These are phyloP conservation scores for Crax fasciolata DNA, from an alignment of 2,797 vertebrate genomes.

Conservation along the genomic window DNA sequence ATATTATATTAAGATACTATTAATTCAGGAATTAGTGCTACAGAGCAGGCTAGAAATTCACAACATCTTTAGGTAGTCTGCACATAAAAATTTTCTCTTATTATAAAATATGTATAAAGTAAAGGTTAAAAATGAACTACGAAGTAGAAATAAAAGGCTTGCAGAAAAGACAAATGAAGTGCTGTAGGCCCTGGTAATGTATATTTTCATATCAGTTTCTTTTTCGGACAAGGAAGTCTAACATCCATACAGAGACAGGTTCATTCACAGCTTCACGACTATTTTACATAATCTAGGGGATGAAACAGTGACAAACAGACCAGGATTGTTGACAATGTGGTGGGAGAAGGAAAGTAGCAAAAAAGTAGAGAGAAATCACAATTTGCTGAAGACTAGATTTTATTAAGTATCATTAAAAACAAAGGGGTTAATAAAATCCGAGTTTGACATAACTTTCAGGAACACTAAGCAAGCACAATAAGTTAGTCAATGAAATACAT, in stretches of 20 bases:
- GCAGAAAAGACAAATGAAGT: not conserved
- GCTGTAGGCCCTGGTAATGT: not conserved
- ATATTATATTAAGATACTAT: not conserved
- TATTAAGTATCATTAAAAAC: not conserved
- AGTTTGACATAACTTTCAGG: not conserved
- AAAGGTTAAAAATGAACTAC: not conserved
- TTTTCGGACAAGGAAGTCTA: not conserved
- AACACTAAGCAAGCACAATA: not conserved
- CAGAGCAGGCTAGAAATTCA: not conserved
- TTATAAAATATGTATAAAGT: not conserved
- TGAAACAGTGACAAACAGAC: not conserved
- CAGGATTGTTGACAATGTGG: not conserved
- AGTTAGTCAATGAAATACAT: not conserved
- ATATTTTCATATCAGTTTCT: not conserved
- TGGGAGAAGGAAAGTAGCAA: not conserved
- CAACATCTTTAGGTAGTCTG: not conserved
- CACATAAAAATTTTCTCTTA: not conserved
- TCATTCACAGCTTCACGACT: not conserved
- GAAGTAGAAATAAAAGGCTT: not conserved
- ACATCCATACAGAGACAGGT: not conserved
- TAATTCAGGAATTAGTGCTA: not conserved
- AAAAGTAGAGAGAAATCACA: not conserved
- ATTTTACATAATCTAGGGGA: not conserved
- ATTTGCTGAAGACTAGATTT: not conserved
- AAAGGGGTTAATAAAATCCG: not conserved